Base-by-base conservation (phyloP, 2,888 invertebrate species). In the Serrognathus titanus region DNA sequence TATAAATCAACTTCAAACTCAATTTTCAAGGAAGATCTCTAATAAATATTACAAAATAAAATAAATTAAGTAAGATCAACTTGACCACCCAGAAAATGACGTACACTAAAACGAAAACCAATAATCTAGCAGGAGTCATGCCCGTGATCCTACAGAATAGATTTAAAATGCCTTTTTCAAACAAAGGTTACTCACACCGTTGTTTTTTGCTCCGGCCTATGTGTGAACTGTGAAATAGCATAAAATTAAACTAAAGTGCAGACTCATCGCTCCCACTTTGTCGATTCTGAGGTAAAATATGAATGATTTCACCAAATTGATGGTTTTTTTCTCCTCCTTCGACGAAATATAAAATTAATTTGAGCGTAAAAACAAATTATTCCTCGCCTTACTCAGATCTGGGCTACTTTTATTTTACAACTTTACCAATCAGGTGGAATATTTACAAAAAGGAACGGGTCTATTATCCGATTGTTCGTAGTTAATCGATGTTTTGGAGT, bases 171-270 rank as follows among this genome's bases (percentile, higher is more conserved):
- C 56, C 59, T 62, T 60, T 56, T 59, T 51, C 60, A 63, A 60
- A 63, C 63, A 63, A 63, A 60, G 62, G 59, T 62, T 60, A 58
- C 62, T 59, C 58, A 58, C 62, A 54, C 60, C 54, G 47, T 52
- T 51, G 51, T 54, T 48, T 54, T 53, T 54, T 57, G 40, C 40
- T 39, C 39, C 38, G 31, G 56, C 60, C 59, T 50, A 66, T 63
- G 66, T 67, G 69, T 70, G 66, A 69, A 70, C 65, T 72, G 70
- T 72, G 70, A 71, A 72, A 72, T 72, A 71, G 71, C 69, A 68
- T 70, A 70, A 69, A 69, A 72, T 70, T 67, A 66, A 68, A 67
- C 58, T 63, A 68, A 69, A 70, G 65, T 58, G 68, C 64, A 64
- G 64, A 67, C 59, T 63, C 67, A 69, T 64, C 65, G 31, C 59